These are phyloP conservation scores for Thermophis baileyi DNA, from an alignment of 2,113 vertebrate species.

Conservation along the genomic window DNA sequence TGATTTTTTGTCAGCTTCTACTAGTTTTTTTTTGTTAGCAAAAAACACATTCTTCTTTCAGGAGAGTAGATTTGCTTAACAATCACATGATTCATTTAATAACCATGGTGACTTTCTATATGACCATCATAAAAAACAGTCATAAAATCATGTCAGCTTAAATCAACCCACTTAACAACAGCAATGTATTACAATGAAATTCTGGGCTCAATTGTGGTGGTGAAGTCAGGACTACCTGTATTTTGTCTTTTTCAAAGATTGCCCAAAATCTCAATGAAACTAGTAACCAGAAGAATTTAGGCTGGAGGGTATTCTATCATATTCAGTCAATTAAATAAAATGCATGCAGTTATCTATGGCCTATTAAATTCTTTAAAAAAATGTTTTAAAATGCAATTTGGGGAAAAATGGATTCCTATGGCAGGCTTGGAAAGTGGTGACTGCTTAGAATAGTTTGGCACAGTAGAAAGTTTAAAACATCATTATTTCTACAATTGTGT, in stretches of 20 bases:
- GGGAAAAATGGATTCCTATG: not conserved
- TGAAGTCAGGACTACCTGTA: not conserved
- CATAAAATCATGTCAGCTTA: not conserved
- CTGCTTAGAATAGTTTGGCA: constrained; percentile 23
- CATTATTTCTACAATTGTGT: constrained; percentile 39
- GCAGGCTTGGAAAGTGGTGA: not conserved
- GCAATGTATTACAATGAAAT: not conserved
- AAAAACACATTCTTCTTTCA: not conserved
- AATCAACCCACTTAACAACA: not conserved
- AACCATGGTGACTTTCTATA: not conserved
- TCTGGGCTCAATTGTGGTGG: not conserved
- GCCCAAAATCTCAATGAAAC: not conserved
- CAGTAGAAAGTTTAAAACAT: constrained; percentile 29
- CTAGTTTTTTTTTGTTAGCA: not conserved
- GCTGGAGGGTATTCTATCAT: not conserved
- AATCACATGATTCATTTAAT: not conserved
- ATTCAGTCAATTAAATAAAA: not conserved
- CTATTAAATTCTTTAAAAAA: not conserved
- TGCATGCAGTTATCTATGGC: not conserved
- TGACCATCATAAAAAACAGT: not conserved
- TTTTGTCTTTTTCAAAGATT: not conserved
- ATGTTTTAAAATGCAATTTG: not conserved
- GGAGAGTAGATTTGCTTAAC: not conserved
- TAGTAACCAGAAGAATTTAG: not conserved
- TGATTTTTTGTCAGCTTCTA: too few relatives aligned